A percentile compares a stretch with the other conserved stretches of the same genome.
phyloP scores from a whole-genome alignment of 2,888 invertebrate genomes.

The Caradrina clavipalpis region DNA sequence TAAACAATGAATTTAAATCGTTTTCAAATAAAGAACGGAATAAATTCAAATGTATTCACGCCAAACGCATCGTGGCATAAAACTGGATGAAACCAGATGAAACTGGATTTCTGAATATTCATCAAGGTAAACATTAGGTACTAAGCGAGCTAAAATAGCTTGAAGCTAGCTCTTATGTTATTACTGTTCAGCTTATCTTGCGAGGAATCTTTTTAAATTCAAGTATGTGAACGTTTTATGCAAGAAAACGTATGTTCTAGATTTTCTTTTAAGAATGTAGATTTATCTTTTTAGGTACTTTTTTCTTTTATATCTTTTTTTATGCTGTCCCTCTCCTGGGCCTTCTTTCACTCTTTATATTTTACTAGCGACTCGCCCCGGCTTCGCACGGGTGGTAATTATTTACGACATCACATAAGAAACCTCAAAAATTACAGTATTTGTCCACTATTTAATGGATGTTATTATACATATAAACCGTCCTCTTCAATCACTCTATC shows the following conservation, averaged over 20 bases:
- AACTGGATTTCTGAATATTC: constrained; percentile 64
- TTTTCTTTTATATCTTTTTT: too few relatives aligned
- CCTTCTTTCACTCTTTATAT: too few relatives aligned
- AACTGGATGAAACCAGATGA: constrained; percentile 63
- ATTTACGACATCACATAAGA: too few relatives aligned
- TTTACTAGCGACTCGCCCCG: too few relatives aligned
- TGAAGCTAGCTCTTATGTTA: constrained; percentile 24
- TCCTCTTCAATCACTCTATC: too few relatives aligned
- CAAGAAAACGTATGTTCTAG: constrained; percentile 7
- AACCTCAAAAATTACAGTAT: too few relatives aligned
- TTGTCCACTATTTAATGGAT: too few relatives aligned
- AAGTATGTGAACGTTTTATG: constrained; percentile 2
- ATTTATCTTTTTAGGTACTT: too few relatives aligned
- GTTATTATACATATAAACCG: too few relatives aligned
- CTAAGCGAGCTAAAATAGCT: constrained; percentile 26
- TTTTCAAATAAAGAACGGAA: constrained; percentile 41
- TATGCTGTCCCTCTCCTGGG: too few relatives aligned
- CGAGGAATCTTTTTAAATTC: constrained; percentile 34
- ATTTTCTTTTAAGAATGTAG: not conserved
- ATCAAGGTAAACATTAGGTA: constrained; percentile 61
- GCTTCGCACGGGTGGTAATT: too few relatives aligned
- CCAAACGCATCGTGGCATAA: constrained; percentile 57
- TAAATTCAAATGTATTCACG: constrained; percentile 67
- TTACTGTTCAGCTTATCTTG: constrained; percentile 30
- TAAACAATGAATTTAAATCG: constrained; percentile 50